Evolutionary conservation across 2,797 vertebrate species (phyloP).

Genomic region (Eptatretus atami): DNA sequence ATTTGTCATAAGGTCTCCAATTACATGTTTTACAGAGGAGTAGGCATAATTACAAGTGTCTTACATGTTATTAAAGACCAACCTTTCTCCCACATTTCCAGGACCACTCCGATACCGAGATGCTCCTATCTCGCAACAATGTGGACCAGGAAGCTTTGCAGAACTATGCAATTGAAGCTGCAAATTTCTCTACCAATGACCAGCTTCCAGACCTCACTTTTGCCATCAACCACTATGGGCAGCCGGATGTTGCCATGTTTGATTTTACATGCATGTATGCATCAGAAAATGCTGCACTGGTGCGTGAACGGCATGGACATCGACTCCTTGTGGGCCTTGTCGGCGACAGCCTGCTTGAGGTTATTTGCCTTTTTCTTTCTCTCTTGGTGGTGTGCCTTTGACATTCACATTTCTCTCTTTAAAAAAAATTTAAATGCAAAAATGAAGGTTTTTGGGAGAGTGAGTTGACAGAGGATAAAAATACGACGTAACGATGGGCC

Average conservation of each 20-base stretch:
- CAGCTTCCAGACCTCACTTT: conserved; percentile 69
- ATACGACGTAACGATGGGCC: too few species aligned
- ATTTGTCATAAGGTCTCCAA: too few species aligned
- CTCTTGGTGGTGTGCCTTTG: neutral
- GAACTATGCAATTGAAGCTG: conserved; percentile 57
- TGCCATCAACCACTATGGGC: conserved; percentile 93
- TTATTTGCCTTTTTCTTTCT: conserved; percentile 13
- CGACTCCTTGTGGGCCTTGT: conserved; percentile 56
- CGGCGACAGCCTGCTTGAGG: conserved; percentile 83
- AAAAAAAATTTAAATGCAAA: too few species aligned
- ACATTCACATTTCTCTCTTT: too few species aligned
- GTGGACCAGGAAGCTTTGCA: conserved; percentile 78
- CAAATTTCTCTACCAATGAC: conserved; percentile 79
- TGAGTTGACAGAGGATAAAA: too few species aligned
- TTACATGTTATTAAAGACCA: too few species aligned
- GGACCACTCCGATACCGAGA: conserved; percentile 73
- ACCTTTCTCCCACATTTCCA: conserved; percentile 11
- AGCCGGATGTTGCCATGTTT: conserved; percentile 95
- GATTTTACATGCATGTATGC: conserved; percentile 99
- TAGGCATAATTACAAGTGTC: too few species aligned
- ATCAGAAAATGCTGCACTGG: conserved; percentile 65
- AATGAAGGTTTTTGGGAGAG: too few species aligned
- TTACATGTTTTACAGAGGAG: too few species aligned
- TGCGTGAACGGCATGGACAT: conserved; percentile 52
- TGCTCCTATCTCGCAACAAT: conserved; percentile 57